These are phyloP conservation scores for Sesamia inferens DNA, from an alignment of 2,888 invertebrate genomes.

Conservation along the genomic window DNA sequence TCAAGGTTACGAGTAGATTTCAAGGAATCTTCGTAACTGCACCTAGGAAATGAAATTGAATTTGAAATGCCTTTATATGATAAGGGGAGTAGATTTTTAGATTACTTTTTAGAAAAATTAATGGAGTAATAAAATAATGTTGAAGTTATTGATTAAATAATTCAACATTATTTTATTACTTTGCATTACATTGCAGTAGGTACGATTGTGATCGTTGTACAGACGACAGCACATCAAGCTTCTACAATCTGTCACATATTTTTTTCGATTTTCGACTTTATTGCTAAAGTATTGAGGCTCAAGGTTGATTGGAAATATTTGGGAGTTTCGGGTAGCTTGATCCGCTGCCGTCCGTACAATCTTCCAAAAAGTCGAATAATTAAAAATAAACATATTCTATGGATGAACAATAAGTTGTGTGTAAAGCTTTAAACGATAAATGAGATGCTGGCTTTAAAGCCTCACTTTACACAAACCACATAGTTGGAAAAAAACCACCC, in stretches of 20 bases:
- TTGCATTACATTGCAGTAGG: no score
- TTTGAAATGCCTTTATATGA: constrained; percentile 42
- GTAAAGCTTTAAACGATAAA: no score
- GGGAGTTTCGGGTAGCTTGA: no score
- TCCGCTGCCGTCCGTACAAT: no score
- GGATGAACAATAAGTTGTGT: neutral
- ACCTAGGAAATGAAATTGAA: constrained; percentile 80
- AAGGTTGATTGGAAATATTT: no score
- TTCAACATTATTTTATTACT: no score
- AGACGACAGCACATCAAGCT: no score
- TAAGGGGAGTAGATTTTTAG: constrained; percentile 32
- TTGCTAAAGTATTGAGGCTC: no score
- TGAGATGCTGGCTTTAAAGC: neutral
- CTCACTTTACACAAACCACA: neutral
- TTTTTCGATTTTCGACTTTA: no score
- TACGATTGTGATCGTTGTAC: neutral
- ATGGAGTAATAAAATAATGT: neutral
- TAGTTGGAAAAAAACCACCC: constrained; percentile 54
- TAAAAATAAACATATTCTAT: neutral
- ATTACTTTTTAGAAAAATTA: neutral
- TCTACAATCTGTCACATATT: no score
- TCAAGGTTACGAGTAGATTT: constrained; percentile 91
- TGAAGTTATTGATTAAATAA: neutral
- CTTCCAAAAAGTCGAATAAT: neutral
- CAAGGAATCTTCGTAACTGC: constrained; percentile 95